Percentiles rank a stretch among this genome's conserved stretches.
Evolutionary conservation across 53 echinoderm and acorn worm genomes (phyloP).

Genomic region (Henricia sp.): DNA sequence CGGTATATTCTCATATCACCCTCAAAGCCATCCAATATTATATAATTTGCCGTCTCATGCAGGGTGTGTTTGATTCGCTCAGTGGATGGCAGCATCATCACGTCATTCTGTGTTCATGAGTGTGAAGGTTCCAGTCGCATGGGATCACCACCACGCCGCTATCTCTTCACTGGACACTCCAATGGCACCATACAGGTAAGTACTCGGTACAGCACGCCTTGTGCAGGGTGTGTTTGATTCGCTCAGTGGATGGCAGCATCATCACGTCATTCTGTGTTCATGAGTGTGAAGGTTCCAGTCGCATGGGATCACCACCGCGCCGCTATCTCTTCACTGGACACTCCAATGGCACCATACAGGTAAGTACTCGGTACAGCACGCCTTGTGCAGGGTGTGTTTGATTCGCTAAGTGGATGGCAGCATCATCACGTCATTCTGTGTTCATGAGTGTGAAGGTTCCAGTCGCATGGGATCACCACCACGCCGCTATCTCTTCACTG

Average conservation of each 20-base stretch:
- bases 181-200: constrained; percentile 86
- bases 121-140: constrained; percentile 96
- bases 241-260: constrained; percentile 81
- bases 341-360: constrained; percentile 84
- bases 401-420: constrained; percentile 89
- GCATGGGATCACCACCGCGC: constrained; percentile 93
- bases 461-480: constrained; percentile 98
- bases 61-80: constrained; percentile 46
- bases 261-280: constrained; percentile 90
- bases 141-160: constrained; percentile 88
- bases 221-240: no score
- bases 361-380: no score
- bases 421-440: constrained; percentile 88
- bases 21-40: no score
- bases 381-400: constrained; percentile 81
- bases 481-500: constrained; percentile 91
- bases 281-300: constrained; percentile 95
- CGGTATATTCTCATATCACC: no score
- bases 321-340: constrained; percentile 93
- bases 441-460: constrained; percentile 99
- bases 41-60: no score
- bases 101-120: constrained; percentile 91
- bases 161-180: constrained; percentile 91
- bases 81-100: constrained; percentile 81
- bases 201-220: no score